Evolutionary conservation across 2,113 vertebrate species (phyloP).

Genomic region (Scomber scombrus): DNA sequence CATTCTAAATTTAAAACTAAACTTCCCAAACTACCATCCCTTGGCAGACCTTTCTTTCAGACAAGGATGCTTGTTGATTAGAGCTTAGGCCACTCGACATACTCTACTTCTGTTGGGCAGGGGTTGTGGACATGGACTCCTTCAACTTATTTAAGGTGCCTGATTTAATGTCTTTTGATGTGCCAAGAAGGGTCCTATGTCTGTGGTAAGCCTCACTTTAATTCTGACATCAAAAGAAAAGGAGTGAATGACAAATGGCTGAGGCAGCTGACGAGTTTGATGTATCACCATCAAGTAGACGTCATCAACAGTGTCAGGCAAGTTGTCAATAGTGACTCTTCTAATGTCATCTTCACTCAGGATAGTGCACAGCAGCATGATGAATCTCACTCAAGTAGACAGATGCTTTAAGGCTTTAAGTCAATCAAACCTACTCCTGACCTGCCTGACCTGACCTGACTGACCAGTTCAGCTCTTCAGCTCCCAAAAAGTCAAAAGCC

Average conservation of each 20-base stretch:
- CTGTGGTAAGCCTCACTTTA: constrained; percentile 18
- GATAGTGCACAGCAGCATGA: constrained; percentile 37
- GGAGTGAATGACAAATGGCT: constrained; percentile 36
- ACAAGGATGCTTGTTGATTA: constrained; percentile 48
- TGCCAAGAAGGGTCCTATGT: constrained; percentile 31
- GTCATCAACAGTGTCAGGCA: constrained; percentile 24
- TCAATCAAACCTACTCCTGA: constrained; percentile 67
- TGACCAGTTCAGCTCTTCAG: constrained; percentile 31
- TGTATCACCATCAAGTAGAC: background rate
- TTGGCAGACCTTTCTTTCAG: constrained; percentile 19
- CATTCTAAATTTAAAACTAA: no score
- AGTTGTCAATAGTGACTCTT: constrained; percentile 8
- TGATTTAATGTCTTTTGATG: constrained; percentile 44
- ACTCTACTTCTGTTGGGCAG: constrained; percentile 38
- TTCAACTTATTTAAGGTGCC: constrained; percentile 58
- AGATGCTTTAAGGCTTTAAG: constrained; percentile 65
- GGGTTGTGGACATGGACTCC: constrained; percentile 32
- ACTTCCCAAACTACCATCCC: no score
- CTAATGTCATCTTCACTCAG: background rate
- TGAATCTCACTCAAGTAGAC: background rate
- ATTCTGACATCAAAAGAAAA: constrained; percentile 52
- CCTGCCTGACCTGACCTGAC: background rate
- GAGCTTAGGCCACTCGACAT: constrained; percentile 37
- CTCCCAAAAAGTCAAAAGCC: constrained; percentile 26
- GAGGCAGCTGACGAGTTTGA: constrained; percentile 20